A percentile compares a stretch with the other conserved stretches of the same genome.
Evolutionary conservation across 2,797 vertebrate species (phyloP).

Genomic region (Astyanax mexicanus): DNA sequence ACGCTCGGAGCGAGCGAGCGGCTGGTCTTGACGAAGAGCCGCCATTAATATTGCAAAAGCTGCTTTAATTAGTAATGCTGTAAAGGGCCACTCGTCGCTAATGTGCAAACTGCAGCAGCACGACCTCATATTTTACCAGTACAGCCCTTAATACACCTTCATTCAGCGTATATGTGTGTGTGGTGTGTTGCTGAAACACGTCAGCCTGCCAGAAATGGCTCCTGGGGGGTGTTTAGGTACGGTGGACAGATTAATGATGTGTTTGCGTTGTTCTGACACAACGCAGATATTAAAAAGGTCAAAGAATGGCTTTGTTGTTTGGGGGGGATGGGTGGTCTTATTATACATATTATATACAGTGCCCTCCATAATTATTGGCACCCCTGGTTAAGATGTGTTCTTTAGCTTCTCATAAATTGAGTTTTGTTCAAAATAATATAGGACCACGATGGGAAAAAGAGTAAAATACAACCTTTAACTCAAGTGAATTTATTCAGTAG

Average conservation of each 20-base stretch:
- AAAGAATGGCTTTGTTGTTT: slow-evolving; percentile 52
- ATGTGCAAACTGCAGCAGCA: slow-evolving; percentile 39
- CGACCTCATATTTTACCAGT: neutral
- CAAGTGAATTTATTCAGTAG: too few relatives aligned
- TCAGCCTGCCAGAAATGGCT: slow-evolving; percentile 51
- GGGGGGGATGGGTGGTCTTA: slow-evolving; percentile 43
- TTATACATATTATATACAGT: too few relatives aligned
- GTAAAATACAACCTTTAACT: too few relatives aligned
- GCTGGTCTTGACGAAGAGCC: slow-evolving; percentile 41
- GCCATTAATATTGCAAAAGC: slow-evolving; percentile 38
- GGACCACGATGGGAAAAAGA: too few relatives aligned
- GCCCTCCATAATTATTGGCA: too few relatives aligned
- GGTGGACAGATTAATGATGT: slow-evolving; percentile 71
- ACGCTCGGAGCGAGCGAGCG: slow-evolving; percentile 57
- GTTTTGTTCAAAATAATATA: too few relatives aligned
- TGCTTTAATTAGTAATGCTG: slow-evolving; percentile 41
- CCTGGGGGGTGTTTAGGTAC: slow-evolving; percentile 63
- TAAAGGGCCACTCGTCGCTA: slow-evolving; percentile 45
- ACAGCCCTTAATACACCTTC: slow-evolving; percentile 5
- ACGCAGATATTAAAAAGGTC: slow-evolving; percentile 71
- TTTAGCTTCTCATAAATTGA: too few relatives aligned
- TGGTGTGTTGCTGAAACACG: slow-evolving; percentile 52
- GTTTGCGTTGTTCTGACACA: slow-evolving; percentile 74
- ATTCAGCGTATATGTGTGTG: slow-evolving; percentile 17
- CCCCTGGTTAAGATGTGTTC: too few relatives aligned